These are phyloP conservation scores for Drosophila parvula DNA, from an alignment of 1,140 invertebrate species.

Conservation along the genomic window DNA sequence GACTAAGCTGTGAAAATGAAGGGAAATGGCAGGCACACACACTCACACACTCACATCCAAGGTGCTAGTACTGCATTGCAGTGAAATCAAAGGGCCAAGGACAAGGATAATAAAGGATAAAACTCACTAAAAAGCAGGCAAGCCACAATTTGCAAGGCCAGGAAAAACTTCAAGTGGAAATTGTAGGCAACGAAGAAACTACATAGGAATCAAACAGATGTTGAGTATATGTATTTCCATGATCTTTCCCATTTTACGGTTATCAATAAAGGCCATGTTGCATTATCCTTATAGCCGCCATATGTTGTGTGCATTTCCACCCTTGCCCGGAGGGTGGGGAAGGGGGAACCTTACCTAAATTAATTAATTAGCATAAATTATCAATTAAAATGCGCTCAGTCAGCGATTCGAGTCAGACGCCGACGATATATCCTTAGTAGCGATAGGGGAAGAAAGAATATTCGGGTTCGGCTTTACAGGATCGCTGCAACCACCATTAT, in stretches of 20 bases:
- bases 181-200: background rate
- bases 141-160: background rate
- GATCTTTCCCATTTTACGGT: slow-evolving; percentile 17
- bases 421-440: background rate
- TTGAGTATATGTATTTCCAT: background rate
- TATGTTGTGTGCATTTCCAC: slow-evolving; percentile 36
- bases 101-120: slow-evolving; percentile 26
- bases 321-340: slow-evolving; percentile 32
- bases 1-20: slow-evolving; percentile 27
- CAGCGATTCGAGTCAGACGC: slow-evolving; percentile 31
- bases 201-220: slow-evolving; percentile 6
- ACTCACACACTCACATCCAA: too few species aligned
- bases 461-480: slow-evolving; percentile 14
- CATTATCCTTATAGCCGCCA: slow-evolving; percentile 36
- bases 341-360: slow-evolving; percentile 23
- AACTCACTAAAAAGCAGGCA: slow-evolving; percentile 9
- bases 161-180: background rate
- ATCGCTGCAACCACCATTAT: slow-evolving; percentile 34
- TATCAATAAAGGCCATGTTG: slow-evolving; percentile 6
- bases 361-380: slow-evolving; percentile 79
- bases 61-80: slow-evolving; percentile 30
- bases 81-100: slow-evolving; percentile 44
- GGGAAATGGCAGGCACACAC: background rate
- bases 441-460: background rate
- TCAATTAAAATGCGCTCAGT: slow-evolving; percentile 68